Evolutionary conservation across 1,140 invertebrate genomes (phyloP), one percentile per base, ranked within the genome.

Genomic region (Drosophila equinoxialis): DNA sequence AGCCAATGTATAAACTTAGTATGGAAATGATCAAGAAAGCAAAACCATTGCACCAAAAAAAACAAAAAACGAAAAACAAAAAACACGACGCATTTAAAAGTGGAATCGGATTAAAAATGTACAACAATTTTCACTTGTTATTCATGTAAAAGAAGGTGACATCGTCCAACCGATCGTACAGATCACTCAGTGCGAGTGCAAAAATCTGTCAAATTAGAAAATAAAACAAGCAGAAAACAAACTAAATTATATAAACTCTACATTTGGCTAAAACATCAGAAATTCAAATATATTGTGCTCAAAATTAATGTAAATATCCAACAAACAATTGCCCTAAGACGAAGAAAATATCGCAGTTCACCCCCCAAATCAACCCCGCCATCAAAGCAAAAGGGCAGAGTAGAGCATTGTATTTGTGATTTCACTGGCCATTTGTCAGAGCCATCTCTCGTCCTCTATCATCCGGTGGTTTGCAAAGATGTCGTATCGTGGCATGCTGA

Each of bases 1-100:
- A 55, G 63, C 69, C 67, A 35, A 69, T 77, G 67, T 86, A 86
- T 83, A 86, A 68, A 87, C 84, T 87, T 87, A 83, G 74, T 70
- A 83, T 87, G 68, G 55, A 77, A 64, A 64, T 51, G 57, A 77
- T 74, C 68, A 35, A 74, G 23, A 57, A 51, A 5, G 17, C 42
- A 39, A 35, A 59, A 58, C 41, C 41, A 58, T 33, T 63, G 68
- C 48, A n/a, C 6, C 17, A 13, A 23, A 17, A 39, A 17, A 6
- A 5, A 30, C 2, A 30, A 30, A 30, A 5, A 30, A n/a, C n/a
- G n/a, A 30, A 30, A 30, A 59, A 60, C 13, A 23, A n/a, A 33
- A 60, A 41, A 8, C 1, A 51, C 45, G 17, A n/a, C 37, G 58
- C 58, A 60, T 60, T 58, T 39, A 10, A 20, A 13, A 20, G 33